phyloP scores from a whole-genome alignment of 30 jellyfish, hydroid and myxozoan genomes.

The Chrysaora quinquecirrha region DNA sequence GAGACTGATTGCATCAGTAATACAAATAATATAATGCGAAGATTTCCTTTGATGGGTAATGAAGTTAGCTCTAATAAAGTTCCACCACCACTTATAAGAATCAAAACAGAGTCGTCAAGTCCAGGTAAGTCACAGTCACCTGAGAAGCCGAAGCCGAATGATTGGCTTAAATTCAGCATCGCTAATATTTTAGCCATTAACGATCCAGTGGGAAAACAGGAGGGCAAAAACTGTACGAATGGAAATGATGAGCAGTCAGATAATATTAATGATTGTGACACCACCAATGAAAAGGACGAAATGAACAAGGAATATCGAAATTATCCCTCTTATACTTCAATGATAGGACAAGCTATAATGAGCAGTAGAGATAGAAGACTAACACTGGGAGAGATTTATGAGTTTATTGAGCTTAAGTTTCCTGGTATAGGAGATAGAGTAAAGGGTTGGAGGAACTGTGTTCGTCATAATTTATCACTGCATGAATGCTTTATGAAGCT shows the following conservation, averaged over 20 bases:
- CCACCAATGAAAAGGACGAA: neutral
- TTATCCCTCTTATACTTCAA: conserved; percentile 71
- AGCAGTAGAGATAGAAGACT: conserved; percentile 35
- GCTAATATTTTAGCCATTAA: conserved; percentile 25
- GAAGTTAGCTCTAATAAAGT: too few relatives aligned
- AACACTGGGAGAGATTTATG: conserved; percentile 78
- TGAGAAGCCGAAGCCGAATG: neutral
- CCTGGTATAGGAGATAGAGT: conserved; percentile 60
- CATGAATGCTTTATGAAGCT: conserved; percentile 71
- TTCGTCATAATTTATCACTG: conserved; percentile 68
- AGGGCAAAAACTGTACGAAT: neutral
- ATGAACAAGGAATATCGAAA: neutral
- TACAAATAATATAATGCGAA: too few relatives aligned
- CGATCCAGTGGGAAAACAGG: neutral
- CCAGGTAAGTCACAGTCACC: neutral
- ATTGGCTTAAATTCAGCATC: conserved; percentile 28
- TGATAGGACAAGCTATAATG: conserved; percentile 75
- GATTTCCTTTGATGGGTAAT: too few relatives aligned
- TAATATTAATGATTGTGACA: neutral
- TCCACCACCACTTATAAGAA: conserved; percentile 46
- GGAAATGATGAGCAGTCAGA: neutral
- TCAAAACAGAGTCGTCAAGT: neutral
- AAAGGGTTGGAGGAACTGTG: conserved; percentile 84
- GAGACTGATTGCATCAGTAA: too few relatives aligned
- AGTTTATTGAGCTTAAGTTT: conserved; percentile 50